Base-by-base conservation (phyloP, 2,888 invertebrate species). In the Drosophila monieri region DNA sequence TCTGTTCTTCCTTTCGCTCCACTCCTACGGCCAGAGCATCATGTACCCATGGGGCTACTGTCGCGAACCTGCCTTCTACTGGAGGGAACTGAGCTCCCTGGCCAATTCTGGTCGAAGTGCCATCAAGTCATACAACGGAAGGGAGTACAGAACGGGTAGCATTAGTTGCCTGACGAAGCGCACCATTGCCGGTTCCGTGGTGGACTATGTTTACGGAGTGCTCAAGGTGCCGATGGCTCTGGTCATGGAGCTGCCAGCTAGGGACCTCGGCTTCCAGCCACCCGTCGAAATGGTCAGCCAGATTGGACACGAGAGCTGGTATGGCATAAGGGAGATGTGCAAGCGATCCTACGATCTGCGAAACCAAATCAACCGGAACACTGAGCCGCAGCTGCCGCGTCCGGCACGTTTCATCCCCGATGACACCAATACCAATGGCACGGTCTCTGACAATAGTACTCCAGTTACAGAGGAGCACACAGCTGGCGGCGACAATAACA, bases 11-110 rank as follows among this genome's bases (percentile, higher is more conserved):
- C 72, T 92, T 25, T 90, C 91, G 8, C 72, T 92, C 57, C 92
- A 92, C 76, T 91, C 92, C 1, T 90, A 90, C 73, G 91, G 91
- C 6, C 89, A 91, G 75, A 84, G 89, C 66, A 90, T 92, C 35
- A 90, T 92, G 90, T 92, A 91, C 71, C 92, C 92, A 0, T 91
- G 90, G 89, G 91, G 91, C 43, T 91, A 89, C 71, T 86, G 84
- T 58, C 91, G 91, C 2, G 88, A 89, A 3, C 67, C 88, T 23
- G 89, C 91, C 41, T 66, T 73, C 9, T 64, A 77, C 46, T 89
- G 89, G 85, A 74, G 73, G 1, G 78, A 89, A 18, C 79, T 92
- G 12, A 87, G 90, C 56, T 77, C 76, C 6, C 65, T 92, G 37
- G 91, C 92, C n/a, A 76, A 77, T 14, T 77, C 87, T n/a, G 92